A percentile compares a stretch with the other conserved stretches of the same genome.
These are phyloP conservation scores for Perca fluviatilis DNA, from an alignment of 2,113 vertebrate species.

Conservation along the genomic window DNA sequence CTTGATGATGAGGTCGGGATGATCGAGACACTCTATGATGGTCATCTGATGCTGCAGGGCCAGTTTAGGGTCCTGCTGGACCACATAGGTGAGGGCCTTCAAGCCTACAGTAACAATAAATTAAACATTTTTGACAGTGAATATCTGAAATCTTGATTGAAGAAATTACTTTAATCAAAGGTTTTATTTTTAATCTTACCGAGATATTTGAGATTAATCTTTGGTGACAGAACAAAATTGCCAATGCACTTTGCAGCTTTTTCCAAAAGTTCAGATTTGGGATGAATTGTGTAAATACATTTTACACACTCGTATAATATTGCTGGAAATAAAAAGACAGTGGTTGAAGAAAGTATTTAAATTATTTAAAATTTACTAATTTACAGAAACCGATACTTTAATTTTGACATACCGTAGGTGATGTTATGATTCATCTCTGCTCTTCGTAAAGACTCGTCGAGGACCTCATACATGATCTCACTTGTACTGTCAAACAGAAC, in stretches of 20 bases:
- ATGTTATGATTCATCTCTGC: constrained; percentile 99
- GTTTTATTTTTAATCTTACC: constrained; percentile 84
- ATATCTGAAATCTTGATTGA: constrained; percentile 7
- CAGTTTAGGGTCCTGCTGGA: constrained; percentile 95
- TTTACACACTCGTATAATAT: constrained; percentile 98
- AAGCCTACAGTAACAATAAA: constrained; percentile 81
- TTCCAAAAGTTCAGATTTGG: constrained; percentile 94
- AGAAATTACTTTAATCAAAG: not conserved
- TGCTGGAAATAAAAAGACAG: constrained; percentile 81
- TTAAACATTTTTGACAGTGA: not conserved
- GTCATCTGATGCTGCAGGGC: constrained; percentile 98
- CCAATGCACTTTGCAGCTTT: constrained; percentile 97
- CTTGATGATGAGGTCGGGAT: constrained; percentile 95
- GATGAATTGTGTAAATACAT: constrained; percentile 94
- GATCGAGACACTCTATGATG: constrained; percentile 97
- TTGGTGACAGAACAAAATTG: constrained; percentile 95
- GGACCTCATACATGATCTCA: constrained; percentile 95
- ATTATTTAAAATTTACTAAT: not conserved
- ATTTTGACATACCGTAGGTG: constrained; percentile 90
- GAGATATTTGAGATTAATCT: constrained; percentile 98
- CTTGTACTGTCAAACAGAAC: constrained; percentile 86
- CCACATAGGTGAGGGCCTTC: constrained; percentile 95
- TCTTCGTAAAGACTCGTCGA: constrained; percentile 96
- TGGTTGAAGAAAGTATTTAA: not conserved
- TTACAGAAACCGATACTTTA: not conserved